phyloP scores from a whole-genome alignment of 2,888 invertebrate genomes.

The Halictus ligatus region DNA sequence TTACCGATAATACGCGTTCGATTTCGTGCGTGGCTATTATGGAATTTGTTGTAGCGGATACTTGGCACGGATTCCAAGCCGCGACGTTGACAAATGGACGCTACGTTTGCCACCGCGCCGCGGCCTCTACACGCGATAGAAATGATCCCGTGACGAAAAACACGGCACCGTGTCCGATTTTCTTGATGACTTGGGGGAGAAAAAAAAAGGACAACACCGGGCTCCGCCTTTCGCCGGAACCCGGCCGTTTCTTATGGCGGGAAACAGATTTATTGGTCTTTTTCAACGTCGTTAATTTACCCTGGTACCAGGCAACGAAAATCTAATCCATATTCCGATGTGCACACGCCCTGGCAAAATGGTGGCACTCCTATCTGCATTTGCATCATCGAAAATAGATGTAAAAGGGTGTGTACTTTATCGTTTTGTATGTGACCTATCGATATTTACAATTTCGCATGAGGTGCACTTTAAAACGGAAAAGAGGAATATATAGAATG shows the following conservation, averaged over 20 bases:
- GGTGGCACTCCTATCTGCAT: neutral
- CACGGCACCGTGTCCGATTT: constrained; percentile 6
- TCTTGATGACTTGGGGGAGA: neutral
- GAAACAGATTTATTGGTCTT: constrained; percentile 7
- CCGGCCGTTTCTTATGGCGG: neutral
- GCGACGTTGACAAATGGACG: constrained; percentile 62
- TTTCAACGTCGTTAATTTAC: neutral
- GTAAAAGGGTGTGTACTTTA: neutral
- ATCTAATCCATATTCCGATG: constrained; percentile 2
- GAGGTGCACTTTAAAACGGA: no score
- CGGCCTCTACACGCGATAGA: constrained; percentile 1
- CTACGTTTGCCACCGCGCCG: neutral
- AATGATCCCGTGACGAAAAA: constrained; percentile 1
- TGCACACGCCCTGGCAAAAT: neutral
- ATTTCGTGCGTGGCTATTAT: constrained; percentile 58
- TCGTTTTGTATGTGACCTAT: neutral
- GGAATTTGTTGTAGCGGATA: constrained; percentile 57
- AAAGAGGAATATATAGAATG: no score
- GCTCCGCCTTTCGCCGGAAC: neutral
- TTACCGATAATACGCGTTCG: constrained; percentile 60
- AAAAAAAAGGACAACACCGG: neutral
- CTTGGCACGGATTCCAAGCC: constrained; percentile 50
- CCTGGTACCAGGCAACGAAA: neutral
- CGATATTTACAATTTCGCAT: neutral
- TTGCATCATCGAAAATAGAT: neutral